A percentile compares a stretch with the other conserved stretches of the same genome.
Conservation (phyloP, 2,888 invertebrate species). For the Chamaedrilus cognettii region DNA sequence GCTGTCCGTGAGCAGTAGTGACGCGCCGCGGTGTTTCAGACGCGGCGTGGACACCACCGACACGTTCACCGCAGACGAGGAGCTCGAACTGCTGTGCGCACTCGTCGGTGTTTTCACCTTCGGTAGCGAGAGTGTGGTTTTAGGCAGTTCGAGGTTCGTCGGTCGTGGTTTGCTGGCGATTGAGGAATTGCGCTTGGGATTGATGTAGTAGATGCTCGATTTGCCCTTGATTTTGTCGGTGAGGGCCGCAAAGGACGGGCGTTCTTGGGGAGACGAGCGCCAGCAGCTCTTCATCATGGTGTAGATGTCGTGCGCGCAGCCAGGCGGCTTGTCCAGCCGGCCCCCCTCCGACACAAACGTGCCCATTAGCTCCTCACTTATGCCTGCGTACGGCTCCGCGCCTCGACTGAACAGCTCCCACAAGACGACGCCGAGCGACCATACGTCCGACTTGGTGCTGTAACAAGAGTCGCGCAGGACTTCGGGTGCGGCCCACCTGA, state of each 20-base stretch:
- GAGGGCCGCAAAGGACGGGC: constrained; percentile 35
- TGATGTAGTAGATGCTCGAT: constrained; percentile 38
- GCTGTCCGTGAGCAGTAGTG: not conserved
- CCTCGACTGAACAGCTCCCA: constrained; percentile 42
- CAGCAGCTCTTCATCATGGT: constrained; percentile 38
- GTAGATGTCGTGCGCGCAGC: constrained; percentile 35
- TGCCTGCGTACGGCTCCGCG: constrained; percentile 32
- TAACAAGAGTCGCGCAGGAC: constrained; percentile 37
- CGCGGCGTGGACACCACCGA: not conserved
- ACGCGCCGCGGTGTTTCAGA: not conserved
- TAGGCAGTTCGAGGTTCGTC: not conserved
- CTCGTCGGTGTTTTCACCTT: not conserved
- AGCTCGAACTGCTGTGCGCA: too few relatives aligned
- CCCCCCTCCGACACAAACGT: constrained; percentile 38
- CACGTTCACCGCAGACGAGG: not conserved
- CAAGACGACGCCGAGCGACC: constrained; percentile 39
- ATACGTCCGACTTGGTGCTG: constrained; percentile 41
- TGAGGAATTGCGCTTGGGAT: not conserved
- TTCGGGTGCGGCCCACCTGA: constrained; percentile 41
- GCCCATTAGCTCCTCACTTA: constrained; percentile 35
- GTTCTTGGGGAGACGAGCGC: constrained; percentile 28
- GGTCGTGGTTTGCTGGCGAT: not conserved
- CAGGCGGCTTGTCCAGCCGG: constrained; percentile 37
- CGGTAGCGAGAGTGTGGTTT: not conserved
- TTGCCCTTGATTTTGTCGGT: constrained; percentile 39